Base-by-base conservation (phyloP, 2,888 invertebrate species). In the Tenthredo livida region DNA sequence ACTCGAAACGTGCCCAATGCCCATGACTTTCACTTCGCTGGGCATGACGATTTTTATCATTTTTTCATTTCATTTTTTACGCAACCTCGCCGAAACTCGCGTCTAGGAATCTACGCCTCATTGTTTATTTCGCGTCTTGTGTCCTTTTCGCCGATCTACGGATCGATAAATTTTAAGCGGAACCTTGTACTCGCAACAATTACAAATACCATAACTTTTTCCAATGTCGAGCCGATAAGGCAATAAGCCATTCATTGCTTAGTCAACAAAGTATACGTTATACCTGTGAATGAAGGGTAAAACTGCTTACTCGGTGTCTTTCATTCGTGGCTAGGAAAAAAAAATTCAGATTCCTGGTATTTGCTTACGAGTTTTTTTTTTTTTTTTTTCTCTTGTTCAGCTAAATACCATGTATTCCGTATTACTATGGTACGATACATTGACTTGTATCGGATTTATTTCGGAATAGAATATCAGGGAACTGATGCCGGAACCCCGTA, bases 11-110 rank as follows among this genome's bases (percentile, higher is more conserved):
- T 40, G 58, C 61, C 78, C 78, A 61, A 4, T 40, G 58, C 61
- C 78, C 78, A 61, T 80, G 61, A 80, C 78, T 80, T 80, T 80
- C 78, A 80, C 78, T 80, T 80, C 9, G 17, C 40, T 47, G 21
- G 50, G 77, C 17, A 33, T 33, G 15, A 25, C 1, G n/a, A 17
- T 50, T 17, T 17, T 50, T 50, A 15, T 50, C 15, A 15, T 17
- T 17, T 50, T 50, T 50, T 50, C 17, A 33, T 33, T 33, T 4
- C 5, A n/a, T n/a, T 67, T 67, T 67, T 33, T 29, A 67, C 33
- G 67, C 67, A 67, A 67, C 40, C n/a, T 21, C 43, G 40, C 72
- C 72, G 40, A 9, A 21, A 37, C n/a, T 72, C 43, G 10, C n/a
- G 6, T 43, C 9, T 3, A 37, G 7, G 9, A 40, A 72, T 43